Base-by-base conservation (phyloP, 2,888 invertebrate species). In the Ectropis crepuscularia region DNA sequence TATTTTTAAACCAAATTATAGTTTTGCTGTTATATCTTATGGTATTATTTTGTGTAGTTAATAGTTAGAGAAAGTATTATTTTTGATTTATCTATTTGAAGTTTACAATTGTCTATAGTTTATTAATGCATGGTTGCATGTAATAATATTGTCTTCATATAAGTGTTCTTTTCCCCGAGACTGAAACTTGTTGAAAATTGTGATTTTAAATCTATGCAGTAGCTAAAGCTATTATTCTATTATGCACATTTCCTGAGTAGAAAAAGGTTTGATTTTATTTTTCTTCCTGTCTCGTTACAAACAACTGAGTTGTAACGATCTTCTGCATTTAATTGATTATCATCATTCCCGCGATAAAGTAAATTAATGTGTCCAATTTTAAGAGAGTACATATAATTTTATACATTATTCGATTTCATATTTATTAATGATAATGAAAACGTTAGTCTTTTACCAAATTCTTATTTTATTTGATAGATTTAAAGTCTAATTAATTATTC, bases 51-150 rank as follows among this genome's bases (percentile, higher is more conserved):
- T 67, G 69, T 66, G 63, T 71, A 71, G 71, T 67, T 73, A 63
- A 71, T 66, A 72, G 71, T 64, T 70, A 66, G 70, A 59, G 48
- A 67, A 72, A 71, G 70, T 70, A 71, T 69, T 73, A 66, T 68
- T 72, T 69, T 69, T 68, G 54, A 67, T 62, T 70, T 63, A 60
- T 67, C 53, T 59, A 65, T 61, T 53, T 59, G 48, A 69, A 62
- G 50, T 70, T 64, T 11, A 47, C 4, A 38, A 38, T 47, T 62
- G 60, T 74, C 66, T 70, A 73, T 67, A 61, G 63, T 63, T 65
- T 63, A 68, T 69, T 49, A 39, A 63, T 77, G 85, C 85, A 85
- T 84, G 85, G 55, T 49, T 73, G 78, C 80, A 78, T 79, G 85
- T 77, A 70, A 72, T 68, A 74, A 72, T 68, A 74, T 68, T 75